Percentiles rank a stretch among this genome's conserved stretches.
phyloP scores from a whole-genome alignment of 1,140 invertebrate genomes.

The Venturia canescens region DNA sequence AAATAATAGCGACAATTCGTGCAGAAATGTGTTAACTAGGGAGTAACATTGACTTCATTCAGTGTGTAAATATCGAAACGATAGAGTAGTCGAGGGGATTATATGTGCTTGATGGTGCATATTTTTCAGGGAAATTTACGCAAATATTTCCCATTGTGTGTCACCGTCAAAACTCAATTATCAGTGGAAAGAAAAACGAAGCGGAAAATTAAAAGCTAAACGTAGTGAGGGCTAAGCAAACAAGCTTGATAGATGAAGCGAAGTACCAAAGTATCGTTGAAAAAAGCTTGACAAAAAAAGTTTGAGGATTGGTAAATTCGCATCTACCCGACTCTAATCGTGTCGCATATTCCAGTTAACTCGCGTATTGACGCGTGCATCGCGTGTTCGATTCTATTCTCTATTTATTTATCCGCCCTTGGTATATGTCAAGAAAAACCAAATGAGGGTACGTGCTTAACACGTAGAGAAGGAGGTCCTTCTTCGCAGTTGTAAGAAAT shows the following conservation, averaged over 20 bases:
- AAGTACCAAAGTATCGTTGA: no score
- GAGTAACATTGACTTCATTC: constrained; percentile 34
- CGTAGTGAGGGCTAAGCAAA: no score
- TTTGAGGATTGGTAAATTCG: background rate
- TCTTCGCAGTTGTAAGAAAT: background rate
- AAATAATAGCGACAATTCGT: constrained; percentile 7
- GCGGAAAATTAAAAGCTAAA: no score
- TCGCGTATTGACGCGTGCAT: background rate
- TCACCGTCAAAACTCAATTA: no score
- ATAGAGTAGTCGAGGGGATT: background rate
- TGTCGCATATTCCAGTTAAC: background rate
- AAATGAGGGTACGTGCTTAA: no score
- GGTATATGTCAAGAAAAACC: no score
- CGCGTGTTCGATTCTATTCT: constrained; percentile 7
- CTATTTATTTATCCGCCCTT: background rate
- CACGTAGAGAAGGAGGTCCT: no score
- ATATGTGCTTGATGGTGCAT: background rate
- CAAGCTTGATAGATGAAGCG: no score
- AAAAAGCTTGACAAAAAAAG: no score
- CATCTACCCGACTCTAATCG: background rate
- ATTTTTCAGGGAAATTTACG: no score
- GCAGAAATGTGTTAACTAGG: constrained; percentile 18
- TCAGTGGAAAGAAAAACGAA: no score
- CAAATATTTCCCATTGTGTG: no score
- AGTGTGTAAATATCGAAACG: background rate